Evolutionary conservation across 2,888 invertebrate genomes (phyloP), one percentile per base, ranked within the genome.

Genomic region (Mechanitis messenoides): DNA sequence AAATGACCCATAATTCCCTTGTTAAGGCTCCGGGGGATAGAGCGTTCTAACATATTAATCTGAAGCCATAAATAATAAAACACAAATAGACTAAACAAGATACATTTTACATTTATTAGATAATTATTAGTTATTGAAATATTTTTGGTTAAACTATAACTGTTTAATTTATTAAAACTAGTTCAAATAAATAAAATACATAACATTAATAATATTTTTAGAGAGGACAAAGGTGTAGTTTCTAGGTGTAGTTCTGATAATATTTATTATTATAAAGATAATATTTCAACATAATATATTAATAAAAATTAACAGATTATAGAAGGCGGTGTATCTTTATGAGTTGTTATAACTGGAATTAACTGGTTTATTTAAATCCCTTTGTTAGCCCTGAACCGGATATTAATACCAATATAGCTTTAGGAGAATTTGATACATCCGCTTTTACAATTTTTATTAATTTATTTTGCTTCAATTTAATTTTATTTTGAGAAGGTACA

Each of bases 1-100:
- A 84, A 87, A 88, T 87, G 74, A 87, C 83, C 85, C 79, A 78
- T 87, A 87, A 88, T 88, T 84, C 77, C 80, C 86, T 87, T 82
- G 87, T 87, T 86, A 83, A 78, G 72, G 76, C 77, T 76, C 71
- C 63, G 66, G 73, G 74, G 76, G 81, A 76, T 81, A 82, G 79
- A 81, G 75, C 76, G 71, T 76, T 76, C 71, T 69, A 62, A 63
- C 81, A 74, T 84, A 85, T 85, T 85, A 87, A 86, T 87, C 81
- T 83, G 73, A 69, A 74, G 74, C 69, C 74, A 81, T 86, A 84
- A 85, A 83, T 82, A 76, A 73, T 76, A 79, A 77, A 72, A 75
- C 69, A 68, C 63, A 72, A 64, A 70, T 67, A 63, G 68, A 70
- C 68, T 53, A 68, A 74, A 74, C 72, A 62, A 68, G 74, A 77